Evolutionary conservation across 1,140 invertebrate species (phyloP), one percentile per base, ranked within the genome.

Genomic region (Eumeta japonica): DNA sequence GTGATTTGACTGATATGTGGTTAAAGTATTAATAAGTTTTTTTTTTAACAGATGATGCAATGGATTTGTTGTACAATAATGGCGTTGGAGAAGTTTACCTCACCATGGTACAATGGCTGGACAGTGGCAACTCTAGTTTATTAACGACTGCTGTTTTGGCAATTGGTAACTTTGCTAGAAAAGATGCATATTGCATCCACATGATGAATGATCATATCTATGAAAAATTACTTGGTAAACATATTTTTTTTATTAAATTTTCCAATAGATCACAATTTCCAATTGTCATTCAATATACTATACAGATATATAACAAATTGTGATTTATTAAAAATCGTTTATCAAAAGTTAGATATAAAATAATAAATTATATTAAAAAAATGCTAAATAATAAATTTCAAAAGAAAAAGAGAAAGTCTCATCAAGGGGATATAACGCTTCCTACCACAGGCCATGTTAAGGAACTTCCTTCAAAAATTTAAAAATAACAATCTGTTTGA

Each of bases 111-210:
- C 77, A 81, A 12, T 94, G 90, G 90, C 63, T 95, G 37, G 79
- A 86, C 31, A 83, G 83, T 1, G 58, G 76, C 9, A 84, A 89
- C 54, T 81, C 85, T 39, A 85, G 90, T 67, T 68, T 94, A 7
- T 78, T 89, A 50, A 83, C 86, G 12, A 88, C 90, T 16, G 89
- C 86, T 0, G 84, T 91, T 7, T 77, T 94, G 29, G 89, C 90
- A 2, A 81, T 93, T 51, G 90, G 89, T 1, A 95, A 95, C 73
- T 94, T 95, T 77, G 91, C 91, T 2, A 75, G 91, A 28, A 87
- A 84, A 57, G 91, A 94, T 68, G 80, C 81, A 13, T 87, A 93
- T 57, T 93, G 92, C 62, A 81, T 84, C 18, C 78, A 86, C 39
- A 88, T 95, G 81, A 90, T 93, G 46, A 73, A 85, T 35, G 81